Evolutionary conservation across 1,140 invertebrate species (phyloP).

Genomic region (Bombus balteatus): DNA sequence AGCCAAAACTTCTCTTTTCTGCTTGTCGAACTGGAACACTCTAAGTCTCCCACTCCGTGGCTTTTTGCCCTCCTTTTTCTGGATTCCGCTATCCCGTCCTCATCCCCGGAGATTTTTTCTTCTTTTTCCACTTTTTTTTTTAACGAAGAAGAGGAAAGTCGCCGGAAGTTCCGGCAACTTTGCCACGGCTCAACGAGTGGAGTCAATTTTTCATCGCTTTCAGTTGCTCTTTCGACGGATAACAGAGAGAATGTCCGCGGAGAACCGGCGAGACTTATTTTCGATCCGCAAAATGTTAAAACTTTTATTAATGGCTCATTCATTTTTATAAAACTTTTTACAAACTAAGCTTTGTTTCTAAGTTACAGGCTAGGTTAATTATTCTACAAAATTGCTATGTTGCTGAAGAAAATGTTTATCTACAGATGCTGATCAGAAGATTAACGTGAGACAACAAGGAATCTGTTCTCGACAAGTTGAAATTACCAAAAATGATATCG

Average conservation of each 20-base stretch:
- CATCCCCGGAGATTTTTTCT: slow-evolving; percentile 48
- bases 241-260: slow-evolving; percentile 63
- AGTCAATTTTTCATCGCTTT: slow-evolving; percentile 78
- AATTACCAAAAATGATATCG: neutral
- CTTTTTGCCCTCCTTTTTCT: slow-evolving; percentile 61
- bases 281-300: slow-evolving; percentile 5
- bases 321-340: neutral
- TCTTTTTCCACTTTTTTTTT: slow-evolving; percentile 62
- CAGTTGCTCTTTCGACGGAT: slow-evolving; percentile 69
- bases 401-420: neutral
- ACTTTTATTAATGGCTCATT: neutral
- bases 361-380: neutral
- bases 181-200: slow-evolving; percentile 64
- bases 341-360: neutral
- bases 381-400: neutral
- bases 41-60: slow-evolving; percentile 50
- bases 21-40: slow-evolving; percentile 58
- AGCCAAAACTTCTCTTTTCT: slow-evolving; percentile 63
- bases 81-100: slow-evolving; percentile 50
- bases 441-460: neutral
- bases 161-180: slow-evolving; percentile 73
- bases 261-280: slow-evolving; percentile 31
- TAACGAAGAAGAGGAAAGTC: slow-evolving; percentile 69
- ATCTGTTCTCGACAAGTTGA: neutral
- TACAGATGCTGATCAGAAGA: neutral